Percentiles rank a stretch among this genome's conserved stretches.
Evolutionary conservation across 2,113 vertebrate genomes (phyloP).

Genomic region (Hippopotamus amphibius): DNA sequence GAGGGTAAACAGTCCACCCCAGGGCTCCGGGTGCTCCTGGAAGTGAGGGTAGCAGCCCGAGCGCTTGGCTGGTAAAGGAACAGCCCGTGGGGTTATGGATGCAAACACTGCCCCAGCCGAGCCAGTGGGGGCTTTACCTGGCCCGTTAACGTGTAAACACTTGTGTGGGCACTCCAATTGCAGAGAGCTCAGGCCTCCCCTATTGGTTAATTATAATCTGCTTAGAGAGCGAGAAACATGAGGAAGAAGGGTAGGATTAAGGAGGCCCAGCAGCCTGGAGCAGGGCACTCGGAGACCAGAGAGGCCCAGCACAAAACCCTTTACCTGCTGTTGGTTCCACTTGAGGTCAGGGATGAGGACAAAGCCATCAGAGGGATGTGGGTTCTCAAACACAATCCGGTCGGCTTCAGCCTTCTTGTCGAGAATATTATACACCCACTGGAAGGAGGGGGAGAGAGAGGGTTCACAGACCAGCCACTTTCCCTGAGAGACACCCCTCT

Average conservation of each 20-base stretch:
- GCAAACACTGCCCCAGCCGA: neutral
- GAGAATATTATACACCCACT: conserved; percentile 99
- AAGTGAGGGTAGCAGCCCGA: neutral
- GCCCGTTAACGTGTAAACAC: neutral
- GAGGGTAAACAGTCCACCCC: neutral
- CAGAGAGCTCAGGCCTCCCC: neutral
- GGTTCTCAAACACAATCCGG: conserved; percentile 93
- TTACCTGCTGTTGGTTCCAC: conserved; percentile 98
- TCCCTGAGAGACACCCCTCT: neutral
- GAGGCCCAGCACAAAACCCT: neutral
- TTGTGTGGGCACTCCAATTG: neutral
- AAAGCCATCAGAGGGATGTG: conserved; percentile 91
- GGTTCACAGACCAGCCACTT: neutral
- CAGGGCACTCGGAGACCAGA: neutral
- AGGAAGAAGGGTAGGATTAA: neutral
- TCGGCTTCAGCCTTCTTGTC: conserved; percentile 97
- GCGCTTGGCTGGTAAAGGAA: neutral
- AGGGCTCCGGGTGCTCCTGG: neutral
- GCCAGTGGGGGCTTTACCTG: neutral
- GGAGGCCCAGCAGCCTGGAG: neutral
- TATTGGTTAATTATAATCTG: neutral
- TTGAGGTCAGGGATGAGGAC: conserved; percentile 97
- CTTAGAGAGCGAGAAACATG: neutral
- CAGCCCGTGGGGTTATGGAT: rapidly evolving
- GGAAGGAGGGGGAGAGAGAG: conserved; percentile 55